Evolutionary conservation across 2,888 invertebrate species (phyloP), one percentile per base, ranked within the genome.

Genomic region (Cephus runcator): DNA sequence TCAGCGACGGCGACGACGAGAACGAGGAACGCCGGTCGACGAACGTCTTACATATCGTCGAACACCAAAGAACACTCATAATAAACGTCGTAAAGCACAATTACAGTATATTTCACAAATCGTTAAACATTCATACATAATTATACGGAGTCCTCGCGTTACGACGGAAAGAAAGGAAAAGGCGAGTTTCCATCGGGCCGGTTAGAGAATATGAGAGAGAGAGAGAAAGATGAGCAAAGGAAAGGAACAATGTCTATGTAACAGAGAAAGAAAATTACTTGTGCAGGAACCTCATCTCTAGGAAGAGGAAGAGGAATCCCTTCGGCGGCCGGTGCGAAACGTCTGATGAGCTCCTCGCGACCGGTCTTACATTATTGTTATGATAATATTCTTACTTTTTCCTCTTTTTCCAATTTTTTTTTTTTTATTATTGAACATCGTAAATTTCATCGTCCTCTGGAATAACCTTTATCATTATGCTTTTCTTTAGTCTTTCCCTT

Each of bases 31-130:
- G 56, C 23, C 56, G 56, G 2, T 56, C 23, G 56, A 9, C 56
- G 56, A 56, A 9, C 15, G 40, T 56, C 56, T 23, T 56, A 23
- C 23, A 9, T 56, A 23, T 56, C 56, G 56, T 56, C 56, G 56
- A 56, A 56, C 23, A 34, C 12, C 31, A 76, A 76, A 84, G 81
- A 83, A 83, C 81, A 81, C 81, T 56, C 56, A 56, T 56, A 56
- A 81, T 83, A 82, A 81, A 85, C 85, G 84, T 84, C 82, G 86
- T 92, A 90, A 92, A 92, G 92, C 92, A 92, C 92, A 92, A 90
- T 91, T 92, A 92, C 92, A 92, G 89, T 92, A 92, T 92, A 92
- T 92, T 92, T 92, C 91, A 92, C 92, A 92, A 90, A 89, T 89
- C 87, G 88, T 90, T 91, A 91, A 91, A 91, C 92, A 92, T 91